Evolutionary conservation across 1,140 invertebrate genomes (phyloP).

Genomic region (Cyclina sinensis): DNA sequence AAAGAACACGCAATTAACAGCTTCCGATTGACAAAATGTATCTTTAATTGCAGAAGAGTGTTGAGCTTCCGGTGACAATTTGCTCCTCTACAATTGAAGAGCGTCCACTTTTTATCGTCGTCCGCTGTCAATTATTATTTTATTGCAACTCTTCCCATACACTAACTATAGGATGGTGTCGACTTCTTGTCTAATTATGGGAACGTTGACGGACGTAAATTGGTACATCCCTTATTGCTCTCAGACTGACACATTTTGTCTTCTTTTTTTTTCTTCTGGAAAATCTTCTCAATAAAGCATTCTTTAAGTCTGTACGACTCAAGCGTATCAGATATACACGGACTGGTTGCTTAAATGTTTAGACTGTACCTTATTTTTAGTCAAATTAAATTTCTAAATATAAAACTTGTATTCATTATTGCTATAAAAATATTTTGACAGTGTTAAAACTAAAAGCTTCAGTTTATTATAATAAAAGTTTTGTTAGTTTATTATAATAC

Average conservation of each 20-base stretch:
- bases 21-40: conserved; percentile 65
- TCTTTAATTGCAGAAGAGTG: conserved; percentile 67
- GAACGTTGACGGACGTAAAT: conserved; percentile 60
- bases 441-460: no score
- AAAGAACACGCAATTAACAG: conserved; percentile 58
- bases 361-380: no score
- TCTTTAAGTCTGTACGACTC: no score
- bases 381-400: no score
- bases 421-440: no score
- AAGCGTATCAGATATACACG: no score
- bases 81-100: conserved; percentile 52
- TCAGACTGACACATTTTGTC: conserved; percentile 45
- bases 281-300: no score
- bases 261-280: background rate
- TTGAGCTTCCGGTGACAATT: conserved; percentile 59
- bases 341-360: no score
- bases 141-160: conserved; percentile 44
- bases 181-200: conserved; percentile 56
- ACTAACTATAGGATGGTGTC: conserved; percentile 20
- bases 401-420: no score
- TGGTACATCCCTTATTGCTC: conserved; percentile 49
- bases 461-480: no score
- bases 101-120: conserved; percentile 51
- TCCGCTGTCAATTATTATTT: conserved; percentile 63
- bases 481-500: no score